phyloP scores from a whole-genome alignment of 1,140 invertebrate species.

The Diachasmimorpha longicaudata region DNA sequence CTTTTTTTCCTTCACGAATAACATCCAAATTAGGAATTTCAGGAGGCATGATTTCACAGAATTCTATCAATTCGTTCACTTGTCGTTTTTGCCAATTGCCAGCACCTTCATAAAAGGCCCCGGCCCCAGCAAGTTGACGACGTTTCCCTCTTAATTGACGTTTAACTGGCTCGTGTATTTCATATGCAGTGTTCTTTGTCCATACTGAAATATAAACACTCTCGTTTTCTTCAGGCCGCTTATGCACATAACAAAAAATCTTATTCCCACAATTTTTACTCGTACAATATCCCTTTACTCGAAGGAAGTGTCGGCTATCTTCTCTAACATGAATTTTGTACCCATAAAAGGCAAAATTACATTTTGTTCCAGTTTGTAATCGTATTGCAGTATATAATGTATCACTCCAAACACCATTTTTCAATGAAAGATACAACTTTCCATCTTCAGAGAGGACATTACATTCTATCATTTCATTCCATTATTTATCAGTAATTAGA shows the following conservation, averaged over 20 bases:
- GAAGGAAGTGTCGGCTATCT: neutral
- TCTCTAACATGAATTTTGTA: neutral
- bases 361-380: slow-evolving; percentile 20
- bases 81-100: neutral
- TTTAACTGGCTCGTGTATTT: slow-evolving; percentile 5
- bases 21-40: neutral
- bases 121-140: neutral
- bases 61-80: neutral
- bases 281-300: neutral
- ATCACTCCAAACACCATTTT: neutral
- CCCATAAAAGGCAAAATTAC: slow-evolving; percentile 11
- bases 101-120: slow-evolving; percentile 9
- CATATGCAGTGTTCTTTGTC: slow-evolving; percentile 6
- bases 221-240: neutral
- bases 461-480: neutral
- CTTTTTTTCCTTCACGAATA: neutral
- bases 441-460: neutral
- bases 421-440: neutral
- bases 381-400: slow-evolving; percentile 12
- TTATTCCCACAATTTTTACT: neutral
- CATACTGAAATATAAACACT: neutral
- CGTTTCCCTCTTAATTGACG: neutral
- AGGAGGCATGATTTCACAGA: slow-evolving; percentile 8
- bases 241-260: slow-evolving; percentile 2
- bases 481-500: neutral